Evolutionary conservation across 2,888 invertebrate species (phyloP).

Genomic region (Dromius quadrimaculatus): DNA sequence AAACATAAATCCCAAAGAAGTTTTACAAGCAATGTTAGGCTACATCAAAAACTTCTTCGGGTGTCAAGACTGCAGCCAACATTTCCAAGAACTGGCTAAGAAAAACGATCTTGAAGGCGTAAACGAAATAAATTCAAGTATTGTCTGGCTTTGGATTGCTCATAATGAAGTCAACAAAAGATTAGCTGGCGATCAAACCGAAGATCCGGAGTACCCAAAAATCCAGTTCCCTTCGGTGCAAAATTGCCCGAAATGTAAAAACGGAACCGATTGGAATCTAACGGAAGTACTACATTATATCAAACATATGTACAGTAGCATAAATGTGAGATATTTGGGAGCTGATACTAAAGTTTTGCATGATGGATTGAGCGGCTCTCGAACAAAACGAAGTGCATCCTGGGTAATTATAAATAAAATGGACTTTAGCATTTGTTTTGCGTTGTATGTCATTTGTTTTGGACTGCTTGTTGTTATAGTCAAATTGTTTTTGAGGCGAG

Average conservation of each 20-base stretch:
- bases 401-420: conserved; percentile 59
- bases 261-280: conserved; percentile 72
- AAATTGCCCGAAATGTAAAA: conserved; percentile 78
- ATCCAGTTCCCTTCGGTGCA: conserved; percentile 83
- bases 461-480: conserved; percentile 54
- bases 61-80: conserved; percentile 89
- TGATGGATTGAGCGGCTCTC: conserved; percentile 57
- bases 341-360: conserved; percentile 63
- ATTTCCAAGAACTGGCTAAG: conserved; percentile 89
- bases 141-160: conserved; percentile 94
- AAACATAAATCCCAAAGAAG: conserved; percentile 72
- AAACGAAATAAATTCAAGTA: conserved; percentile 77
- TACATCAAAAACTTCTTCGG: conserved; percentile 95
- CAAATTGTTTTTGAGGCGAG: conserved; percentile 72
- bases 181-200: conserved; percentile 85
- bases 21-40: conserved; percentile 85
- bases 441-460: conserved; percentile 57
- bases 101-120: conserved; percentile 79
- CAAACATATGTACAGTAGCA: conserved; percentile 68
- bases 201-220: conserved; percentile 92
- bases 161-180: conserved; percentile 95
- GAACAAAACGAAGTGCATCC: conserved; percentile 51
- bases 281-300: conserved; percentile 75
- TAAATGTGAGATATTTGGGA: conserved; percentile 68
- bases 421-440: conserved; percentile 65